Conservation (phyloP, 1,140 invertebrate species). For the Ctenoplectra terminalis region DNA sequence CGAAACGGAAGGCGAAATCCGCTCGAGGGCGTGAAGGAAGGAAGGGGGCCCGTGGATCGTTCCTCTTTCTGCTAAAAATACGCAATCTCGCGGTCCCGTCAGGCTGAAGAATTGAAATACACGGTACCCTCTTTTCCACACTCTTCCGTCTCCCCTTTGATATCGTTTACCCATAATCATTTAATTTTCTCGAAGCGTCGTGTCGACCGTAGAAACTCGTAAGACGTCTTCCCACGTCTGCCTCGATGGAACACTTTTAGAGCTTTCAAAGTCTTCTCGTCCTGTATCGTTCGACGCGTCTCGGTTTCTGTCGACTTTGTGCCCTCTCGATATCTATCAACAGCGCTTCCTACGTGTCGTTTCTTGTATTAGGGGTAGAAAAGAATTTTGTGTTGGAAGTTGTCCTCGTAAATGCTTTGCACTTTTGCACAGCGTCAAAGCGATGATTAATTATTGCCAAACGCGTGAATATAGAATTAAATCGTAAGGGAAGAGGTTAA, state of each 20-base stretch:
- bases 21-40: constrained; percentile 54
- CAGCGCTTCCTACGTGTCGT: too few relatives aligned
- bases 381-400: too few relatives aligned
- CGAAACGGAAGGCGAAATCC: constrained; percentile 79
- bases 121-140: constrained; percentile 62
- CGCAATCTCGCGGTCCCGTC: constrained; percentile 82
- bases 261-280: constrained; percentile 2
- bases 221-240: constrained; percentile 4
- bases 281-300: not conserved
- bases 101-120: constrained; percentile 84
- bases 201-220: constrained; percentile 17
- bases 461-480: too few relatives aligned
- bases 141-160: constrained; percentile 74
- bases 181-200: constrained; percentile 79
- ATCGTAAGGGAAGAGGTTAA: too few relatives aligned
- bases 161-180: constrained; percentile 84
- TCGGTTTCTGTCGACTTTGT: too few relatives aligned
- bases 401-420: too few relatives aligned
- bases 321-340: not conserved
- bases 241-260: constrained; percentile 3
- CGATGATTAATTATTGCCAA: too few relatives aligned
- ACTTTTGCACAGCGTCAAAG: too few relatives aligned
- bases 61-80: constrained; percentile 80
- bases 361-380: too few relatives aligned
- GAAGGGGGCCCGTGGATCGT: constrained; percentile 29